A percentile compares a stretch with the other conserved stretches of the same genome.
Conservation (phyloP, 1,140 invertebrate species). For the Oryctes rhinoceros region DNA sequence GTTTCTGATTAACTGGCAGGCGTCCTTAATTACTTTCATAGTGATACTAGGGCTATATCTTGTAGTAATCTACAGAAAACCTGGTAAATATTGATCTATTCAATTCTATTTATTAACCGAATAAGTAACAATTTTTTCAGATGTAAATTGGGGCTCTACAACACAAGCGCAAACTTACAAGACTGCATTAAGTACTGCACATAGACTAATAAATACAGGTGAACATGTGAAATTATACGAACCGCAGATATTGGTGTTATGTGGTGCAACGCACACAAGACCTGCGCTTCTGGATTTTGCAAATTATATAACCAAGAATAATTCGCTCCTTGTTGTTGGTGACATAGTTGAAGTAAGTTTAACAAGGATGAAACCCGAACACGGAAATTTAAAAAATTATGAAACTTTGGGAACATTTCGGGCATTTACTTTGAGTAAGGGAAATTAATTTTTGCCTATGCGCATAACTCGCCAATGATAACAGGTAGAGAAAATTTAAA, state of each 20-base stretch:
- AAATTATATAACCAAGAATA: constrained; percentile 89
- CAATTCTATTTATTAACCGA: neutral
- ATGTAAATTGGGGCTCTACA: constrained; percentile 98
- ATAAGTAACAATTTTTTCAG: constrained; percentile 61
- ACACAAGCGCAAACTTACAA: constrained; percentile 97
- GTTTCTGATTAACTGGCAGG: constrained; percentile 93
- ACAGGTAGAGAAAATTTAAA: too few species aligned
- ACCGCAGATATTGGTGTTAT: constrained; percentile 89
- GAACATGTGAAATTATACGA: constrained; percentile 98
- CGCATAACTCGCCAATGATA: too few species aligned
- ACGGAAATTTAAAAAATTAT: too few species aligned
- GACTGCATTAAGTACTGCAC: constrained; percentile 84
- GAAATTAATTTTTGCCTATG: too few species aligned
- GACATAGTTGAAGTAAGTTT: constrained; percentile 81
- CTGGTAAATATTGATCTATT: constrained; percentile 67
- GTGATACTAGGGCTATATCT: constrained; percentile 89
- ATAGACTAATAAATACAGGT: constrained; percentile 81
- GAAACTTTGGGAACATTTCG: too few species aligned
- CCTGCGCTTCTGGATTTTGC: constrained; percentile 91
- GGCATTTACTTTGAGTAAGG: too few species aligned
- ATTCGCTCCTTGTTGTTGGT: constrained; percentile 89
- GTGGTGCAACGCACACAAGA: constrained; percentile 80
- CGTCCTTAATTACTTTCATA: constrained; percentile 88
- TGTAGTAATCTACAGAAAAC: constrained; percentile 90
- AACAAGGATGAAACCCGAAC: too few species aligned